phyloP scores from a whole-genome alignment of 2,113 vertebrate species.

The Tamias sibiricus region DNA sequence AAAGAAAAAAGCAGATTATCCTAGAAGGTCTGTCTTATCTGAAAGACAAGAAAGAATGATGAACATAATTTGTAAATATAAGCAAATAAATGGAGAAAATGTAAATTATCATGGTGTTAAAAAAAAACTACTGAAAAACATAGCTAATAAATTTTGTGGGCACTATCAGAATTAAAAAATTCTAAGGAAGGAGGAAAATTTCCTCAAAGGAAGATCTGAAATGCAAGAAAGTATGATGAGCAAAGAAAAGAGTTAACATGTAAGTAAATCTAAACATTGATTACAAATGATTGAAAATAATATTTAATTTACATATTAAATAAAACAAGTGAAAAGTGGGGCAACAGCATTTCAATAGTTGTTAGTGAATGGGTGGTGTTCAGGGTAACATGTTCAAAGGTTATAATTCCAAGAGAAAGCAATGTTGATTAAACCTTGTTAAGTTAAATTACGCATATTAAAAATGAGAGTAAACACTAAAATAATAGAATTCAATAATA shows the following conservation, averaged over 20 bases:
- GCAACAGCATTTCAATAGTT: not conserved
- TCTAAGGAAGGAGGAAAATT: not conserved
- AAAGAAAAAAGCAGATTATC: not conserved
- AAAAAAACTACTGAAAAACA: conserved; percentile 17
- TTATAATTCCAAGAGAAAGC: not conserved
- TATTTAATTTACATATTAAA: not conserved
- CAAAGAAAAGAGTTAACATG: not conserved
- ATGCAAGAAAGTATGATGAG: not conserved
- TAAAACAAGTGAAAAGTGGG: not conserved
- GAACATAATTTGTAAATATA: not conserved
- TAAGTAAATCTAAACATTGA: not conserved
- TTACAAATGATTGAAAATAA: not conserved
- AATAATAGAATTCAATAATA: not conserved
- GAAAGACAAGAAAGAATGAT: not conserved
- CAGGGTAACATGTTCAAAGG: not conserved
- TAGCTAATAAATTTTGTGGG: not conserved
- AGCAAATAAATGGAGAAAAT: not conserved
- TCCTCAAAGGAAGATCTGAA: not conserved
- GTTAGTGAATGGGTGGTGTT: not conserved
- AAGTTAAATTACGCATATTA: not conserved
- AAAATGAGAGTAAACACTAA: not conserved
- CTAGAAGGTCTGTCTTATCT: not conserved
- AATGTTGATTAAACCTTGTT: not conserved
- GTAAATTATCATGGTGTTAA: not conserved
- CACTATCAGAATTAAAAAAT: not conserved